phyloP scores from a whole-genome alignment of 2,113 vertebrate species.

The Elephas maximus region DNA sequence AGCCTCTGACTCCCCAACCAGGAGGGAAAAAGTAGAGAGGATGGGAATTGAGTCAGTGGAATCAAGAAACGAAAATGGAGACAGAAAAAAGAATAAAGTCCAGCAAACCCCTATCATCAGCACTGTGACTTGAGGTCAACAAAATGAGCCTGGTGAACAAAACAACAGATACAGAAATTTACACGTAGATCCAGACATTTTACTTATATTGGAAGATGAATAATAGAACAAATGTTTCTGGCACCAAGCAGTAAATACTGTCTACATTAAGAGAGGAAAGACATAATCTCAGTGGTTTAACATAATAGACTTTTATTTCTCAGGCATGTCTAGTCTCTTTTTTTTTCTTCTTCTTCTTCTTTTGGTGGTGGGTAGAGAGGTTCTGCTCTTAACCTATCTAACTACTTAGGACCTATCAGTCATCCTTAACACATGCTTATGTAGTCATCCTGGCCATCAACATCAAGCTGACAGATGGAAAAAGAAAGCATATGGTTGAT shows the following conservation, averaged over 20 bases:
- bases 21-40: background rate
- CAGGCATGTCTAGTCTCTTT: background rate
- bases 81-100: background rate
- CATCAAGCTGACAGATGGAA: background rate
- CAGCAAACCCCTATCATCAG: background rate
- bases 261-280: background rate
- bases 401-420: background rate
- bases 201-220: background rate
- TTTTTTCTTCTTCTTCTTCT: background rate
- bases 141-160: background rate
- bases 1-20: background rate
- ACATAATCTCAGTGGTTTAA: background rate
- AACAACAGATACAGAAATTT: background rate
- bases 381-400: background rate
- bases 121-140: background rate
- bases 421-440: background rate
- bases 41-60: background rate
- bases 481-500: background rate
- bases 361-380: background rate
- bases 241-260: background rate
- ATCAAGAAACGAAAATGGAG: background rate
- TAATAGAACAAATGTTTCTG: background rate
- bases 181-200: background rate
- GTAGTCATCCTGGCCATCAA: too few relatives aligned
- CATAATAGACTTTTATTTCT: background rate